phyloP scores from a whole-genome alignment of 53 echinoderm and acorn worm genomes.

The Crossaster papposus region DNA sequence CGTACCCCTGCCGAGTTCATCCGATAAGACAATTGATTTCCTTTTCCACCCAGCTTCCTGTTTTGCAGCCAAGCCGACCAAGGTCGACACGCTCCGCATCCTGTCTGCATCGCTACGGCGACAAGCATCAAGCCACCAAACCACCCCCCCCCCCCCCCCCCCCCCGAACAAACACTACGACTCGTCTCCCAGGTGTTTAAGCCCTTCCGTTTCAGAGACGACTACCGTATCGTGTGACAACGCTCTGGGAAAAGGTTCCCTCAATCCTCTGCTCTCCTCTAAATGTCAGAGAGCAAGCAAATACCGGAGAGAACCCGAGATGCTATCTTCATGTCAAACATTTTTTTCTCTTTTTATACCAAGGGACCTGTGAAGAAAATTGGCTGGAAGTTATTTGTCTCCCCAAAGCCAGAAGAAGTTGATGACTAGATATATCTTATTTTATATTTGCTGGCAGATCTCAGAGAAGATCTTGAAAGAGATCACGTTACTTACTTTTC shows the following conservation, averaged over 20 bases:
- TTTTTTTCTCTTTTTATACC: neutral
- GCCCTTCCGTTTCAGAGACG: constrained; percentile 24
- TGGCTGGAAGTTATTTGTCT: constrained; percentile 13
- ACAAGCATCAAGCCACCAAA: neutral
- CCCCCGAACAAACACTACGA: neutral
- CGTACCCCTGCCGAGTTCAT: neutral
- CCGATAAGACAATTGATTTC: constrained; percentile 26
- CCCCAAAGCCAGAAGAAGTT: neutral
- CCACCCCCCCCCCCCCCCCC: neutral
- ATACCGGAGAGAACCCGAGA: constrained; percentile 14
- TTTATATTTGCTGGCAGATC: neutral
- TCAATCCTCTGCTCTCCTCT: neutral
- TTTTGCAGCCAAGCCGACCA: constrained; percentile 40
- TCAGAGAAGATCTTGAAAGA: neutral
- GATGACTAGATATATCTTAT: constrained; percentile 4
- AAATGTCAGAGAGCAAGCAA: constrained; percentile 48
- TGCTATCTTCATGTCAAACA: neutral
- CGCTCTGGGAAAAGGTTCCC: constrained; percentile 39
- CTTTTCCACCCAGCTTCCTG: constrained; percentile 35
- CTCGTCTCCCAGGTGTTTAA: constrained; percentile 34
- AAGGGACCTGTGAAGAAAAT: constrained; percentile 18
- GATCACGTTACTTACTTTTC: too few species aligned
- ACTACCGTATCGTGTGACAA: constrained; percentile 42
- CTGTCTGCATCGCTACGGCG: neutral
- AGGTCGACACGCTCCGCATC: constrained; percentile 44